Conservation (phyloP, 1,140 invertebrate species). For the Wiebesia pumilae region DNA sequence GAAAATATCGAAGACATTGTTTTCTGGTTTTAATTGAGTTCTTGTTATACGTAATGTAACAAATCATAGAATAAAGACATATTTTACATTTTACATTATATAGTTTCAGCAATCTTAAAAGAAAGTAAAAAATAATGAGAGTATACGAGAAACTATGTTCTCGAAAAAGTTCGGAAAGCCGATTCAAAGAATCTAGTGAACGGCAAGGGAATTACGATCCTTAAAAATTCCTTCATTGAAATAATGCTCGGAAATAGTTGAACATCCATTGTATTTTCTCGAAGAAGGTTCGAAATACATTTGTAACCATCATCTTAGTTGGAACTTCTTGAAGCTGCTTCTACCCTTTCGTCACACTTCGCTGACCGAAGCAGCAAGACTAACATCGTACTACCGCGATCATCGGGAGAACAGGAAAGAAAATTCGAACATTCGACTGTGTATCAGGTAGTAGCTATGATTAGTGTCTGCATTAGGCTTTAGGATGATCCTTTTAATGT, state of each 20-base stretch:
- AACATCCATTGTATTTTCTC: not conserved
- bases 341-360: not conserved
- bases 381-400: not conserved
- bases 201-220: not conserved
- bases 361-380: not conserved
- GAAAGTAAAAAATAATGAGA: not conserved
- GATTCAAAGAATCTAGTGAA: not conserved
- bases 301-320: not conserved
- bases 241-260: not conserved
- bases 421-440: slow-evolving; percentile 14
- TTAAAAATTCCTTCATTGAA: not conserved
- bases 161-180: not conserved
- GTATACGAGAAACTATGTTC: not conserved
- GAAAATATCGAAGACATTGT: not conserved
- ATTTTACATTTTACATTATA: not conserved
- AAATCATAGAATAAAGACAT: not conserved
- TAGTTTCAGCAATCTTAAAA: not conserved
- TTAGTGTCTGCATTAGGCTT: not conserved
- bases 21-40: not conserved
- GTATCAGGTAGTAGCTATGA: not conserved
- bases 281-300: not conserved
- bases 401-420: not conserved
- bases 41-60: too few relatives aligned
- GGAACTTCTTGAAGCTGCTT: not conserved
- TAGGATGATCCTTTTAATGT: not conserved